Base-by-base conservation (phyloP, 2,113 vertebrate genomes). In the Oxygymnocypris stewartii region DNA sequence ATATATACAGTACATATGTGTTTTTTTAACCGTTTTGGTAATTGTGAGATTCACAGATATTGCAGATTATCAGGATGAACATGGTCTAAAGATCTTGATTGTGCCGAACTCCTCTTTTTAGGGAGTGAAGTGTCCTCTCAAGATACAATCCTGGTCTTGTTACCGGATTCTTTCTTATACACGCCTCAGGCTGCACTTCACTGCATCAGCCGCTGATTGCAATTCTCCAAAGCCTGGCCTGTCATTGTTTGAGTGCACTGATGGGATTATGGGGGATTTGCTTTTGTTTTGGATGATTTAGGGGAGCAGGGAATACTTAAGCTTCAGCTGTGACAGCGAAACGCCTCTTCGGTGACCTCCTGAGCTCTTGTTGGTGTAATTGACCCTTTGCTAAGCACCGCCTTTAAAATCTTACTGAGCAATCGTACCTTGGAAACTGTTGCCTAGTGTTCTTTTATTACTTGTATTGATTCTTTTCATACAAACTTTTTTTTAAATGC, bases 241-340 rank as follows among this genome's bases (percentile, higher is more conserved):
- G 82, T 73, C 75, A 76, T 91, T 91, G 89, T 93, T 82, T 37
- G 83, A 80, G 84, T 78, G 40, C 31, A 79, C 77, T 79, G 86
- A 84, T 74, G 79, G 87, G 90, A 92, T 91, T 91, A 89, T 44
- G 87, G 73, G 5, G 31, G 88, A 90, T 91, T 91, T 89, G 87
- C 49, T 79, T 84, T 91, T 89, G 88, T 92, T 84, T 91, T 89
- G 77, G 51, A 84, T 88, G 85, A 74, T 76, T 84, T 54, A 37
- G 6, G 77, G 71, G 4, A 85, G 67, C 25, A n/a, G 86, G 87
- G 82, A 87, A 89, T 89, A 81, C 84, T 88, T 82, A 67, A 87
- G 84, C 88, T 89, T 89, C 83, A 82, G 80, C 81, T 81, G 77
- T 82, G 85, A 82, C 67, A 78, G 84, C n/a, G 84, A 88, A 90